Conservation (phyloP, 2,113 vertebrate species). For the Fulmarus glacialis region DNA sequence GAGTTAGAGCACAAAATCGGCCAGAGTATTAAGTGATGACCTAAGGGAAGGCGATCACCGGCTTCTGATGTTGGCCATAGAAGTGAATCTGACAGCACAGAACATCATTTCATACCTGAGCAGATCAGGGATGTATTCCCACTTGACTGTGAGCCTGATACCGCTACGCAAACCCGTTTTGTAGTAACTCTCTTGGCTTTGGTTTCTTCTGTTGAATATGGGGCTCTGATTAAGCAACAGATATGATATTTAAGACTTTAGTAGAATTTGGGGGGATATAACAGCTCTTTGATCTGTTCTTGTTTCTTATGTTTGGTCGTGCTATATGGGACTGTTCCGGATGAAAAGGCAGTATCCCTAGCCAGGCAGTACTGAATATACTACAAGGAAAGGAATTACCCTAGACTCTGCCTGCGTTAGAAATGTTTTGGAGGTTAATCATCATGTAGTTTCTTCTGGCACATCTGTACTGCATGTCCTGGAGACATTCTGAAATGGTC, state of each 20-base stretch:
- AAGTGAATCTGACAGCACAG: not conserved
- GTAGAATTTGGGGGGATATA: not conserved
- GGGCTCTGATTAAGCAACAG: not conserved
- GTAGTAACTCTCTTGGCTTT: not conserved
- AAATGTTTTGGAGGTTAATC: slow-evolving; percentile 5
- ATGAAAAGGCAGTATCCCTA: not conserved
- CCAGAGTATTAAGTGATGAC: not conserved
- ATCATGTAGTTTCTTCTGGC: not conserved
- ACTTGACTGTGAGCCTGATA: not conserved
- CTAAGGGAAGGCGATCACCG: rapidly evolving
- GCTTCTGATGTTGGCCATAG: not conserved
- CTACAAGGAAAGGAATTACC: not conserved
- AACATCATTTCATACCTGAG: not conserved
- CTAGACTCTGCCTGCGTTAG: not conserved
- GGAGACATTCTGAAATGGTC: slow-evolving; percentile 5
- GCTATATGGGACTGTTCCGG: not conserved
- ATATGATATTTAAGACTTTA: not conserved
- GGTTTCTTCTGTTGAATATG: not conserved
- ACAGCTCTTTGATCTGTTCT: not conserved
- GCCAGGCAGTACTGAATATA: not conserved
- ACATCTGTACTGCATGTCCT: not conserved
- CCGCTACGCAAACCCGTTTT: rapidly evolving
- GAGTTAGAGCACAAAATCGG: not conserved
- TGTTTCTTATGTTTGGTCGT: not conserved
- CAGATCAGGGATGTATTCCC: not conserved